These are phyloP conservation scores for Pluvianellus socialis DNA, from an alignment of 2,113 vertebrate genomes.

Conservation along the genomic window DNA sequence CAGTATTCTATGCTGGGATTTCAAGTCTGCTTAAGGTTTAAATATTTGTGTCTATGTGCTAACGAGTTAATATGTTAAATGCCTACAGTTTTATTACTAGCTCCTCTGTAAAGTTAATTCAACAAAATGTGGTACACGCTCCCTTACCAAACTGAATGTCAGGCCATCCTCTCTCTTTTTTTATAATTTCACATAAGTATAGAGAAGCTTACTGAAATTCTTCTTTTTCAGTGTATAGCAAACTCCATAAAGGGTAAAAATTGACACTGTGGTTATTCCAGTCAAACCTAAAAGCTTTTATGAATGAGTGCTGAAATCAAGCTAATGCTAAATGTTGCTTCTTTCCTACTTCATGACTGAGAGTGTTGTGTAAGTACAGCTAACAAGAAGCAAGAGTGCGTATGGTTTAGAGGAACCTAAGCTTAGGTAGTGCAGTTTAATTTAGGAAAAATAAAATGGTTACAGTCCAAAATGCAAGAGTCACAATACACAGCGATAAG, in stretches of 20 bases:
- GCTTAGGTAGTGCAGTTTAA: not conserved
- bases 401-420: not conserved
- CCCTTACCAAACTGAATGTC: not conserved
- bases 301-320: not conserved
- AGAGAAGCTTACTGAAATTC: not conserved
- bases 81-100: not conserved
- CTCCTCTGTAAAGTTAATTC: not conserved
- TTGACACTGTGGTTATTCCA: not conserved
- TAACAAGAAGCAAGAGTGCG: not conserved
- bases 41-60: not conserved
- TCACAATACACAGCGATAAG: not conserved
- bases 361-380: not conserved
- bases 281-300: slow-evolving; percentile 27
- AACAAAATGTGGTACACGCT: not conserved
- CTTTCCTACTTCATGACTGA: not conserved
- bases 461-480: not conserved
- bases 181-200: not conserved
- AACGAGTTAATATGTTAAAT: not conserved
- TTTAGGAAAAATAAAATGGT: not conserved
- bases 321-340: not conserved
- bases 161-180: not conserved
- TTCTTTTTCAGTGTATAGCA: not conserved
- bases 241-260: not conserved
- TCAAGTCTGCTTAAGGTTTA: not conserved
- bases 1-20: not conserved